Evolutionary conservation across 2,113 vertebrate genomes (phyloP).

Genomic region (Arizona elegans): DNA sequence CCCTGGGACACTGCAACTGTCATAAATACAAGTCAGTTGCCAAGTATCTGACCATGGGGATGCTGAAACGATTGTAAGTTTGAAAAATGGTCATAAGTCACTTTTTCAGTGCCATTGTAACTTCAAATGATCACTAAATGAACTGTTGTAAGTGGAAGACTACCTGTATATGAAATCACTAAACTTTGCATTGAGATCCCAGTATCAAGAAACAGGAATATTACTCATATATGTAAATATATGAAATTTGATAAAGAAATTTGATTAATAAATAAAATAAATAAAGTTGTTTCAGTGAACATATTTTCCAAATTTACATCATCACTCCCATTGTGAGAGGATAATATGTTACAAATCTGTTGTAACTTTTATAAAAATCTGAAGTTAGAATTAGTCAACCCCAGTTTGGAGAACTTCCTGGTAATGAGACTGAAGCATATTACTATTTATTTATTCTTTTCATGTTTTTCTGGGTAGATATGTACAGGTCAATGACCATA

Average conservation of each 20-base stretch:
- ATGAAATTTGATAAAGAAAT: too few species aligned
- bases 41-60: too few species aligned
- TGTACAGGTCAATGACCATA: not conserved
- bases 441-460: not conserved
- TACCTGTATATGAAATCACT: not conserved
- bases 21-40: too few species aligned
- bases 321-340: not conserved
- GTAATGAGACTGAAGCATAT: not conserved
- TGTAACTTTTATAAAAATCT: not conserved
- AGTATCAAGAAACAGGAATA: not conserved
- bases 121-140: too few species aligned
- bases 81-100: too few species aligned
- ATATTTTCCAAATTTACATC: not conserved
- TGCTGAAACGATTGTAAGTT: too few species aligned
- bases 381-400: not conserved
- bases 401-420: not conserved
- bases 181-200: not conserved
- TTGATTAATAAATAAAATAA: too few species aligned
- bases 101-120: too few species aligned
- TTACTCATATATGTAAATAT: not conserved
- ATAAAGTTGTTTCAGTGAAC: not conserved
- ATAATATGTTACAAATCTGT: not conserved
- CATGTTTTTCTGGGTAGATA: not conserved
- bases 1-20: too few species aligned
- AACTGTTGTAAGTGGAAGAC: too few species aligned